Evolutionary conservation across 2,797 vertebrate genomes (phyloP).

Genomic region (Karalla daura): DNA sequence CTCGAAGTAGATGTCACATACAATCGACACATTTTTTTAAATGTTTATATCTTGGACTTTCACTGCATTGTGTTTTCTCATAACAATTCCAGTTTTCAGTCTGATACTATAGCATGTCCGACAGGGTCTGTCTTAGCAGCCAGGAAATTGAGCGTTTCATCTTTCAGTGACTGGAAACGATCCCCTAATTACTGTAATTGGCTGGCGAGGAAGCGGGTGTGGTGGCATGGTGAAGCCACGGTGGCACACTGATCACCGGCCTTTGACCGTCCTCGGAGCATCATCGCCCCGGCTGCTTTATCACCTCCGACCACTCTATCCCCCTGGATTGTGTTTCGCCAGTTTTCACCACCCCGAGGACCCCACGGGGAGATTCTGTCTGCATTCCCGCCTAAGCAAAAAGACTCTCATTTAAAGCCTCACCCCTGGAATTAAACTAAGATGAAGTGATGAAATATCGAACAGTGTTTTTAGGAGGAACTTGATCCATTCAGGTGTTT

Average conservation of each 20-base stretch:
- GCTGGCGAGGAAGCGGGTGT: slow-evolving; percentile 49
- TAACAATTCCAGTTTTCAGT: slow-evolving; percentile 15
- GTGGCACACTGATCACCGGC: slow-evolving; percentile 49
- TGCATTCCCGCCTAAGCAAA: slow-evolving; percentile 6
- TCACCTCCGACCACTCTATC: slow-evolving; percentile 55
- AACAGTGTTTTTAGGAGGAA: slow-evolving; percentile 20
- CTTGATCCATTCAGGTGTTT: slow-evolving; percentile 8
- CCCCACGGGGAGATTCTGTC: slow-evolving; percentile 47
- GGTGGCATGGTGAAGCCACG: slow-evolving; percentile 42
- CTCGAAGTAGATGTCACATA: not conserved
- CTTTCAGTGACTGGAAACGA: slow-evolving; percentile 65
- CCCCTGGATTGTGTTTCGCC: slow-evolving; percentile 59
- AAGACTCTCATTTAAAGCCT: slow-evolving; percentile 19
- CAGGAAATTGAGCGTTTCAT: slow-evolving; percentile 60
- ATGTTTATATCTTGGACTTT: too few relatives aligned
- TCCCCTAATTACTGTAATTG: slow-evolving; percentile 77
- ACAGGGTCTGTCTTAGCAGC: slow-evolving; percentile 18
- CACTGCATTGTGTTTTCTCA: not conserved
- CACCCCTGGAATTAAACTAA: slow-evolving; percentile 9
- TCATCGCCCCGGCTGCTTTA: slow-evolving; percentile 57
- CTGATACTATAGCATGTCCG: slow-evolving; percentile 26
- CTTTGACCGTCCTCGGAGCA: slow-evolving; percentile 53
- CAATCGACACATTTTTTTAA: too few relatives aligned
- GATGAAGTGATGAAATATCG: slow-evolving; percentile 25
- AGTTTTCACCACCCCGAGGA: slow-evolving; percentile 2